phyloP scores from a whole-genome alignment of 2,888 invertebrate genomes.

The Ichneumoninae sp. region DNA sequence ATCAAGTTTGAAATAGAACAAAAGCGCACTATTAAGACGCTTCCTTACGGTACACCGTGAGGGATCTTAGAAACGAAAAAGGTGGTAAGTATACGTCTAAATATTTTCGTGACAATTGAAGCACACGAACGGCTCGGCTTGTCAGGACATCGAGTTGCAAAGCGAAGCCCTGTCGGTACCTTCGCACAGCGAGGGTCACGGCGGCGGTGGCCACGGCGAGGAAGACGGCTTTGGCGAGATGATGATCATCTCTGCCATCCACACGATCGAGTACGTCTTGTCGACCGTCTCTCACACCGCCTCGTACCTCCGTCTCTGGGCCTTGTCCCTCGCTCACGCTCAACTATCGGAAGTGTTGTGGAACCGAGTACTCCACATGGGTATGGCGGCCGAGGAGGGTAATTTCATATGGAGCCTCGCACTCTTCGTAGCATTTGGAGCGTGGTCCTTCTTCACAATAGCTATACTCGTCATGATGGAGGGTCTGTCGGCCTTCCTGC shows the following conservation, averaged over 20 bases:
- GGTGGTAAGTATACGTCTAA: not conserved
- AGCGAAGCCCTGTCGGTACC: slow-evolving; percentile 85
- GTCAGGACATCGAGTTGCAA: slow-evolving; percentile 87
- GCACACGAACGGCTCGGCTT: slow-evolving; percentile 80
- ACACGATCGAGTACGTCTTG: slow-evolving; percentile 98
- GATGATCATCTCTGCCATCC: slow-evolving; percentile 97
- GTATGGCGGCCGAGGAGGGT: slow-evolving; percentile 81
- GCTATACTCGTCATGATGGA: slow-evolving; percentile 95
- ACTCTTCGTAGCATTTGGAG: slow-evolving; percentile 89
- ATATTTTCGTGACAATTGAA: slow-evolving; percentile 45
- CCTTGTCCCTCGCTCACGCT: slow-evolving; percentile 97
- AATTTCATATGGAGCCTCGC: slow-evolving; percentile 84
- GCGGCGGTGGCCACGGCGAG: slow-evolving; percentile 81
- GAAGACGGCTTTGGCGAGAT: slow-evolving; percentile 92
- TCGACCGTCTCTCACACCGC: slow-evolving; percentile 99
- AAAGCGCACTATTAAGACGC: not conserved
- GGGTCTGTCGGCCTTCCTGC: slow-evolving; percentile 95
- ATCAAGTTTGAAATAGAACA: not conserved
- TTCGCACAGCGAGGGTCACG: slow-evolving; percentile 84
- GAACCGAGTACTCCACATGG: slow-evolving; percentile 88
- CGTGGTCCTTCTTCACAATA: slow-evolving; percentile 93
- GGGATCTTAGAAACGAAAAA: not conserved
- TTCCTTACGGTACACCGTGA: not conserved
- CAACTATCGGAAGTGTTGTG: slow-evolving; percentile 94
- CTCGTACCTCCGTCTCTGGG: slow-evolving; percentile 98